Evolutionary conservation across 2,888 invertebrate species (phyloP).

Genomic region (Cheilosia impressa): DNA sequence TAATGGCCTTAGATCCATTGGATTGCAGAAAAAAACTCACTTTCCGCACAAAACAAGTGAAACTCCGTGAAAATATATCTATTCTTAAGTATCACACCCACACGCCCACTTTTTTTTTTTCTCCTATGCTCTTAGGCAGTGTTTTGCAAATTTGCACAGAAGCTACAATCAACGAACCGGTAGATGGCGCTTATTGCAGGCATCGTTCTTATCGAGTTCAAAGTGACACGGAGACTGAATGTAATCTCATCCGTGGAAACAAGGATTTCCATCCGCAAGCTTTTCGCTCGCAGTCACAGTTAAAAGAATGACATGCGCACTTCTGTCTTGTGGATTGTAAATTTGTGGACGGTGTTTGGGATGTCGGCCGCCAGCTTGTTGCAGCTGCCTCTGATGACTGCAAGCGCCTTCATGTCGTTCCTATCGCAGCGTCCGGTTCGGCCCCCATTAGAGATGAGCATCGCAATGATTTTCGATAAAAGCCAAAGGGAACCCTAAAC

Average conservation of each 20-base stretch:
- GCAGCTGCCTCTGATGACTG: constrained; percentile 29
- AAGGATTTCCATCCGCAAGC: constrained; percentile 49
- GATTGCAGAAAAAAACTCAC: constrained; percentile 5
- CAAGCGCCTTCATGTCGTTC: constrained; percentile 28
- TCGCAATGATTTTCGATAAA: constrained; percentile 59
- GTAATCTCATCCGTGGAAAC: constrained; percentile 29
- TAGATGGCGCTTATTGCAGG: constrained; percentile 35
- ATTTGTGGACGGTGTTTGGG: constrained; percentile 30
- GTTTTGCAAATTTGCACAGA: constrained; percentile 63
- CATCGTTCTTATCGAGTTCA: constrained; percentile 70
- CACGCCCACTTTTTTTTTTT: constrained; percentile 44
- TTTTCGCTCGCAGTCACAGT: constrained; percentile 27
- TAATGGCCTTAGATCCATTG: constrained; percentile 82
- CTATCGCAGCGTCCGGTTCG: constrained; percentile 3
- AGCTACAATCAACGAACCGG: constrained; percentile 52
- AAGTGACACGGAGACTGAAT: constrained; percentile 67
- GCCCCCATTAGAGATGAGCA: constrained; percentile 20
- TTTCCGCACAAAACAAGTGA: constrained; percentile 18
- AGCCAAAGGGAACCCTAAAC: constrained; percentile 25
- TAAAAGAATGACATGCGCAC: constrained; percentile 41
- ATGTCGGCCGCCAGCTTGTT: constrained; percentile 40
- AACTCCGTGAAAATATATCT: not conserved
- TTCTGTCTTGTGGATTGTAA: constrained; percentile 42
- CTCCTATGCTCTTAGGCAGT: constrained; percentile 35
- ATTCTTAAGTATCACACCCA: constrained; percentile 37